A percentile compares a stretch with the other conserved stretches of the same genome.
These are phyloP conservation scores for Zoanthus sociatus DNA, from an alignment of 92 coral and sea anemone species.

Conservation along the genomic window DNA sequence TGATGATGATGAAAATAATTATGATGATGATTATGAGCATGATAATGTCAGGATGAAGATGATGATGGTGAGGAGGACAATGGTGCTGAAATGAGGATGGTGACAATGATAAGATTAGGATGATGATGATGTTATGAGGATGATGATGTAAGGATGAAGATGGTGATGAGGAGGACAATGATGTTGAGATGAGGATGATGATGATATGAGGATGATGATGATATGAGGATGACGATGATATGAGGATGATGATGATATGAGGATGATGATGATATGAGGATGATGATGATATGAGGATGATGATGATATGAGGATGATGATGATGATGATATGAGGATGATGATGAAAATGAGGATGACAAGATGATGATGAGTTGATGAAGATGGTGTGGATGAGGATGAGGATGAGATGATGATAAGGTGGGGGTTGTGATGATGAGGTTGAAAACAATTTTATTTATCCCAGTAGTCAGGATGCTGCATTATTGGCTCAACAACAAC, in stretches of 20 bases:
- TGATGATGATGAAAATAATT: not conserved
- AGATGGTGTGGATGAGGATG: not conserved
- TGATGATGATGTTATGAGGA: too few species aligned
- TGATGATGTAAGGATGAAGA: not conserved
- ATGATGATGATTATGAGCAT: not conserved
- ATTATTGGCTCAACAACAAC: conserved; percentile 76
- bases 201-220: too few species aligned
- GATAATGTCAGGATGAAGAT: not conserved
- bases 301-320: not conserved
- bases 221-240: not conserved
- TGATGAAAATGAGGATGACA: not conserved
- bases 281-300: not conserved
- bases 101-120: not conserved
- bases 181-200: too few species aligned
- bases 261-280: not conserved
- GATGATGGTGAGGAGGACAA: too few species aligned
- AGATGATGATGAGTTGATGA: not conserved
- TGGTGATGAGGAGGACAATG: not conserved
- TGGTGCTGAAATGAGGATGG: too few species aligned
- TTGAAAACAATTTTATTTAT: not conserved
- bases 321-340: too few species aligned
- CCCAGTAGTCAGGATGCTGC: conserved; percentile 74
- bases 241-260: not conserved
- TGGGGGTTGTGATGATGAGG: too few species aligned
- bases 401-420: too few species aligned